phyloP scores from a whole-genome alignment of 2,797 vertebrate genomes.

The Chelon labrosus region DNA sequence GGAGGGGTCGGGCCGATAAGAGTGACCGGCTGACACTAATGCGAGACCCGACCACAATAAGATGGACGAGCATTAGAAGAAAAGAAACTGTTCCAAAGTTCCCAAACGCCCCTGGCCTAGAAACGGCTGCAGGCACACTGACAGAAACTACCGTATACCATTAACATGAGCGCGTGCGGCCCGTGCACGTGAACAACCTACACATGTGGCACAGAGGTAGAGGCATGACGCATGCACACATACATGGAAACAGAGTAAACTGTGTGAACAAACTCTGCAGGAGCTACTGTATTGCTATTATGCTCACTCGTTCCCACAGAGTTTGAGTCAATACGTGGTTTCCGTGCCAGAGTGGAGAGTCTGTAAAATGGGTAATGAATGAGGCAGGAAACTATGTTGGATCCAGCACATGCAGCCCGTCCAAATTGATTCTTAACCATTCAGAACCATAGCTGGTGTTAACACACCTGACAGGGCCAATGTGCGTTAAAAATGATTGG shows the following conservation, averaged over 20 bases:
- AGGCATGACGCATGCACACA: slow-evolving; percentile 41
- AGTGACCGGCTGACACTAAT: slow-evolving; percentile 63
- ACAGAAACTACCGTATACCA: not conserved
- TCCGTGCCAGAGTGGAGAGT: slow-evolving; percentile 68
- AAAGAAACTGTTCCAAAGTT: slow-evolving; percentile 28
- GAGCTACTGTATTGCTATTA: slow-evolving; percentile 60
- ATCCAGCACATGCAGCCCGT: slow-evolving; percentile 53
- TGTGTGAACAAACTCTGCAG: slow-evolving; percentile 54
- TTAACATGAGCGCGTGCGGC: not conserved
- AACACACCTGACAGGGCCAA: slow-evolving; percentile 47
- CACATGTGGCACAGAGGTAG: slow-evolving; percentile 28
- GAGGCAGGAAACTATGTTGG: slow-evolving; percentile 66
- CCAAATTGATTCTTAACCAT: slow-evolving; percentile 53
- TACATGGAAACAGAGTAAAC: slow-evolving; percentile 41
- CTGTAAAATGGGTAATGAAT: slow-evolving; percentile 75
- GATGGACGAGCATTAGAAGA: slow-evolving; percentile 51
- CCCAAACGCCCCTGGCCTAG: slow-evolving; percentile 10
- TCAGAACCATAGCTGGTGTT: slow-evolving; percentile 39
- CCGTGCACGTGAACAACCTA: slow-evolving; percentile 31
- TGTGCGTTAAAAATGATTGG: slow-evolving; percentile 9
- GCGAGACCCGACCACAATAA: slow-evolving; percentile 56
- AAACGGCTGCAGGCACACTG: slow-evolving; percentile 1
- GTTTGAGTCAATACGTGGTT: slow-evolving; percentile 57
- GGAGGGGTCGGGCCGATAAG: slow-evolving; percentile 48
- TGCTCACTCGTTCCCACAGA: slow-evolving; percentile 56